Percentiles rank a stretch among this genome's conserved stretches.
Conservation (phyloP, 2,888 invertebrate species). For the Caenorhabditis panamensis region DNA sequence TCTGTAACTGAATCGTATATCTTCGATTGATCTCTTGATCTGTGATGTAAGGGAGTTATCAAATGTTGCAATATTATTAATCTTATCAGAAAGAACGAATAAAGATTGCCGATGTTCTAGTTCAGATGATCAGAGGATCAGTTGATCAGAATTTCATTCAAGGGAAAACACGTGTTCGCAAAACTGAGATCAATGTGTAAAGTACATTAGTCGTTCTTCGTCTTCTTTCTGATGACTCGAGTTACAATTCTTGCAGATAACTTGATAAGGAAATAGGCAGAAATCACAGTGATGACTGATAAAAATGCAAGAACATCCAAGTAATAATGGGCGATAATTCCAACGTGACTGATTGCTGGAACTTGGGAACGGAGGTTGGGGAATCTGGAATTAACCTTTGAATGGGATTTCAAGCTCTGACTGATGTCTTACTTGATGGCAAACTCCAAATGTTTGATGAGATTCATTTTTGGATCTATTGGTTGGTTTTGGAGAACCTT, state of each 20-base stretch:
- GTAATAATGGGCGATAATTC: conserved; percentile 40
- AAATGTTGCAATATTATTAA: not conserved
- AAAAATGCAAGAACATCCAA: conserved; percentile 35
- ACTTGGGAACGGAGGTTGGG: conserved; percentile 37
- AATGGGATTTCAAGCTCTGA: no score
- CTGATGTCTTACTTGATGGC: conserved; percentile 40
- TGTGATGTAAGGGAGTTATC: conserved; percentile 6
- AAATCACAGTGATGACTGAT: not conserved
- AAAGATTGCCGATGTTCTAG: no score
- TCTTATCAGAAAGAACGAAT: no score
- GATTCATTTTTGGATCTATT: conserved; percentile 43
- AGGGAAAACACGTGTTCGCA: not conserved
- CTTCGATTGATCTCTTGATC: not conserved
- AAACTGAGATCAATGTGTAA: conserved; percentile 6
- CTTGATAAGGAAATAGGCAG: not conserved
- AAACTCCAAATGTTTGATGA: conserved; percentile 47
- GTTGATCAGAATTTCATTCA: not conserved
- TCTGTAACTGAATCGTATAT: not conserved
- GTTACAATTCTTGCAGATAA: not conserved
- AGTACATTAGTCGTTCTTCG: conserved; percentile 9
- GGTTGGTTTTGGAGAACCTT: conserved; percentile 43
- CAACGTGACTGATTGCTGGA: conserved; percentile 24
- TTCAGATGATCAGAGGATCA: not conserved
- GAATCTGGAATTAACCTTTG: conserved; percentile 56
- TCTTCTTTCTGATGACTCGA: not conserved